Evolutionary conservation across 2,113 vertebrate genomes (phyloP), one percentile per base, ranked within the genome.

Genomic region (Pollachius pollachius): DNA sequence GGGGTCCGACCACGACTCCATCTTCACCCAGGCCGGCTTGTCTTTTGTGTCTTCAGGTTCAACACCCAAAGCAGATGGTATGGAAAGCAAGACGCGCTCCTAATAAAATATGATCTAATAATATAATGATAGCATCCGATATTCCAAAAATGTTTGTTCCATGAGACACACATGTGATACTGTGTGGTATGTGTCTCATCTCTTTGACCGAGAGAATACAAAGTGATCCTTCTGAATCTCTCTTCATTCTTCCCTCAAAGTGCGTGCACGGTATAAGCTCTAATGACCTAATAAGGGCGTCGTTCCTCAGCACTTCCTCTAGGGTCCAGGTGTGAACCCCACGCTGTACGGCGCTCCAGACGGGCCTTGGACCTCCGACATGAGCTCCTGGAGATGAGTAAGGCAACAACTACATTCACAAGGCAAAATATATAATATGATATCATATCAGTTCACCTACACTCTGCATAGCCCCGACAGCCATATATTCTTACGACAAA

Each of bases 1-100:
- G 2, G 94, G 94, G 19, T 48, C 52, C 19, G 66, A 86, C 21
- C 64, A 83, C 27, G 75, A 17, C 1, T 73, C 88, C 25, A 89
- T 92, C 3, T 89, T 96, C 2, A 70, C 69, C 54, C 85, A 93
- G 4, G 89, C 83, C 0, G 95, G 95, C 1, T 76, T 96, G 69
- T 69, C 93, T 23, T 88, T 93, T 83, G 76, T 89, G n/a, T 81
- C 90, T 61, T 74, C 83, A 5, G 71, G 73, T 0, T 9, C 19
- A 13, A 19, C 76, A 34, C 0, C 0, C 1, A 68, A 37, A 62
- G 84, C 61, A 68, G 61, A 0, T 5, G 69, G 90, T 91, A 80
- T 13, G 59, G 57, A 0, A 67, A 41, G 11, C 13, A 59, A 11
- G 8, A 48, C 1, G 41, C 12, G 8, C 2, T 48, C 41, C 2